Conservation (phyloP, 2,888 invertebrate species). For the Tetheella fluctuosa region DNA sequence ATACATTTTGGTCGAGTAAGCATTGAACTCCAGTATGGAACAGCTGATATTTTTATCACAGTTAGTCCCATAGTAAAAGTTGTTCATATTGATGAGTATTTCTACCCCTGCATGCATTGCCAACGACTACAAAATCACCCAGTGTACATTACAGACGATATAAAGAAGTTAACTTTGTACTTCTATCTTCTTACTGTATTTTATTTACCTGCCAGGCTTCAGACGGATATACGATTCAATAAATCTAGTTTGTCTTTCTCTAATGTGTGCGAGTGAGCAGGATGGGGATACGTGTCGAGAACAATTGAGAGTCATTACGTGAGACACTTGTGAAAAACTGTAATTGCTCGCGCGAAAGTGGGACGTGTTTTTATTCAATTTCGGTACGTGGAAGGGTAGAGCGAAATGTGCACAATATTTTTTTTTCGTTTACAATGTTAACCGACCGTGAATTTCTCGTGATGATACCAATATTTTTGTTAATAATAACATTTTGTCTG, state of each 20-base stretch:
- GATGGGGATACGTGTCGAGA: constrained; percentile 3
- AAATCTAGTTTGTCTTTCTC: background rate
- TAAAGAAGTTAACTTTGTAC: too few species aligned
- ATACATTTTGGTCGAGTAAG: too few species aligned
- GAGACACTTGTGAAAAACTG: constrained; percentile 1
- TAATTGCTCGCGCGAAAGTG: background rate
- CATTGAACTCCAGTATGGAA: too few species aligned
- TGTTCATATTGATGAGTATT: too few species aligned
- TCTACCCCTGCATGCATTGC: too few species aligned
- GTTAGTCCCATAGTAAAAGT: too few species aligned
- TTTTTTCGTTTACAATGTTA: background rate
- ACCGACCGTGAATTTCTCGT: background rate
- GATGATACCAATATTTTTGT: background rate
- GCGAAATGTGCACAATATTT: background rate
- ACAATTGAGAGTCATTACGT: background rate
- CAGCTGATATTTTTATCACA: too few species aligned
- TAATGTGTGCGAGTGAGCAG: background rate
- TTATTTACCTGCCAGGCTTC: background rate
- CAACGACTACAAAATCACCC: too few species aligned
- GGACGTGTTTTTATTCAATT: background rate
- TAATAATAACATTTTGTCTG: too few species aligned
- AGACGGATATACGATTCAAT: constrained; percentile 9
- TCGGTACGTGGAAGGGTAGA: background rate
- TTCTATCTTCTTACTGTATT: too few species aligned
- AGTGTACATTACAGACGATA: too few species aligned